These are phyloP conservation scores for Anguilla anguilla DNA, from an alignment of 2,797 vertebrate genomes.

Conservation along the genomic window DNA sequence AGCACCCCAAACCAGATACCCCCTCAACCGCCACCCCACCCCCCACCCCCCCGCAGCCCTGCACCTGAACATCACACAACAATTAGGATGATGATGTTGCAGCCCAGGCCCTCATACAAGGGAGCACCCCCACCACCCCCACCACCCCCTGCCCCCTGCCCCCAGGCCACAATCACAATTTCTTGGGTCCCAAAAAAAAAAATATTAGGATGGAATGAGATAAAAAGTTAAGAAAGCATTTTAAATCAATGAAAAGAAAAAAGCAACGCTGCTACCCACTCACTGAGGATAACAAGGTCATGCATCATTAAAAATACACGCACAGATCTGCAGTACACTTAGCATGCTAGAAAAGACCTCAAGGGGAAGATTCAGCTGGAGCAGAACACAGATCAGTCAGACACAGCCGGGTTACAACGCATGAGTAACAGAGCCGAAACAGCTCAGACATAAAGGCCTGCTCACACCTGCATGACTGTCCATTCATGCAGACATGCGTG, in stretches of 20 bases:
- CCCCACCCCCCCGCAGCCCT: not conserved
- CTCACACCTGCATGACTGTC: not conserved
- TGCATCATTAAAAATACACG: not conserved
- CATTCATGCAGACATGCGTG: not conserved
- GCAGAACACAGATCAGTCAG: not conserved
- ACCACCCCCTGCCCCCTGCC: too few relatives aligned
- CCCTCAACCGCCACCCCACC: not conserved
- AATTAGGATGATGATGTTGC: not conserved
- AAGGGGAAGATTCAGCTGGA: not conserved
- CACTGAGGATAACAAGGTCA: not conserved
- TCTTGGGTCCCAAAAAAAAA: too few relatives aligned
- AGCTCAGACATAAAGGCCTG: not conserved
- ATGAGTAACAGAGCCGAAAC: not conserved
- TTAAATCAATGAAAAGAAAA: not conserved
- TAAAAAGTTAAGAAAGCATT: not conserved
- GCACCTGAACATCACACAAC: not conserved
- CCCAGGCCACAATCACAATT: too few relatives aligned
- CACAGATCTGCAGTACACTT: not conserved
- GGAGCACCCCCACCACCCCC: too few relatives aligned
- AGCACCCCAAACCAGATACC: not conserved
- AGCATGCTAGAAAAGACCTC: not conserved
- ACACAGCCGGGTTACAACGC: not conserved
- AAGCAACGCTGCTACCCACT: not conserved
- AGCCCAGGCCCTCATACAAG: not conserved
- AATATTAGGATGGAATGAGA: not conserved